Percentiles rank a stretch among this genome's conserved stretches.
These are phyloP conservation scores for Anabas testudineus DNA, from an alignment of 2,797 vertebrate species.

Conservation along the genomic window DNA sequence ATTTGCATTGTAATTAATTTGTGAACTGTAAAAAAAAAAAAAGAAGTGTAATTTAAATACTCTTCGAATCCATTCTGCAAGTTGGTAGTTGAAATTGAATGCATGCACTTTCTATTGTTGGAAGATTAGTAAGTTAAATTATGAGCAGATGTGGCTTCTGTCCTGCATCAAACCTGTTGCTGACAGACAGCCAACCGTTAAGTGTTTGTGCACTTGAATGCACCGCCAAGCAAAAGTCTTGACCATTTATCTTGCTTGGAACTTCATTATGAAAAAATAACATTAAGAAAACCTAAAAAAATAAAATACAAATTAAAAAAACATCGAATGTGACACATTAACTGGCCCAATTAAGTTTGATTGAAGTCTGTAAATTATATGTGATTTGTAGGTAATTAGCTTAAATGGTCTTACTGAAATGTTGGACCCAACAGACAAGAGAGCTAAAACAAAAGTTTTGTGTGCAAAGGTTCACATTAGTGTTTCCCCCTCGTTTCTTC, in stretches of 20 bases:
- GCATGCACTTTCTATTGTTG: background rate
- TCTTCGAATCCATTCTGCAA: background rate
- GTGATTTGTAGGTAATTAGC: slow-evolving; percentile 16
- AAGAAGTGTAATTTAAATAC: too few species aligned
- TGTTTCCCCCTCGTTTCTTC: slow-evolving; percentile 30
- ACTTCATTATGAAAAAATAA: too few species aligned
- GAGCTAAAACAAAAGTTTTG: background rate
- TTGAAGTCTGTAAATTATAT: slow-evolving; percentile 1
- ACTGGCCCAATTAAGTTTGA: background rate
- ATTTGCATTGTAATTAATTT: too few species aligned
- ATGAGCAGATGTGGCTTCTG: background rate
- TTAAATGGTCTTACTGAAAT: slow-evolving; percentile 17
- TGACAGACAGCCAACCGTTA: too few species aligned
- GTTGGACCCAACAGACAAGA: slow-evolving; percentile 25
- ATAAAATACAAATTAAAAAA: background rate
- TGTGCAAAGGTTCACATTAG: slow-evolving; percentile 2
- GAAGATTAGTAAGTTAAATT: background rate
- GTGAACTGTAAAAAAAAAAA: too few species aligned
- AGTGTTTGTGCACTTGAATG: background rate
- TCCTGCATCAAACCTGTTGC: background rate
- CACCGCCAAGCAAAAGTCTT: background rate
- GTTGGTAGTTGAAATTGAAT: background rate
- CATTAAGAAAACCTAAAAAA: background rate
- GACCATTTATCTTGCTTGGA: background rate
- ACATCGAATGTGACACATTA: background rate